Conservation (phyloP, 2,113 vertebrate genomes). For the Syngnathus typhle region DNA sequence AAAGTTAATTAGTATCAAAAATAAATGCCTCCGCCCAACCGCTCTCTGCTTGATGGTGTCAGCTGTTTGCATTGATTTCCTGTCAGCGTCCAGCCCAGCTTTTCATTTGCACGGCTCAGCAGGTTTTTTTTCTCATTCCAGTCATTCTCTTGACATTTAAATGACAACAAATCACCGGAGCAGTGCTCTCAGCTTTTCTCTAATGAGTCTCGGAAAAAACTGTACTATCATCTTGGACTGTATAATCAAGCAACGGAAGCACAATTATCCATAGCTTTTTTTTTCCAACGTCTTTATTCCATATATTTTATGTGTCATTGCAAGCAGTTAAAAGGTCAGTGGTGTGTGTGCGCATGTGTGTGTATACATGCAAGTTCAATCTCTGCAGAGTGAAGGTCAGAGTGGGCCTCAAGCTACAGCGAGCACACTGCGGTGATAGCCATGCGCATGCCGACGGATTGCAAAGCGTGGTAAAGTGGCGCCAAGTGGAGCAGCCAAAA, state of each 20-base stretch:
- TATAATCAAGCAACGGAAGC: background rate
- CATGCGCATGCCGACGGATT: constrained; percentile 50
- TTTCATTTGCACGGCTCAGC: constrained; percentile 46
- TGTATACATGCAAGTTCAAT: constrained; percentile 32
- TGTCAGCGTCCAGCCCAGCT: constrained; percentile 22
- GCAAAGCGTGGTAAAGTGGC: constrained; percentile 36
- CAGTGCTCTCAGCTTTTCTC: constrained; percentile 8
- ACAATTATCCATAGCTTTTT: background rate
- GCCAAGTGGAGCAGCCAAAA: constrained; percentile 52
- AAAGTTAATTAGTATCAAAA: background rate
- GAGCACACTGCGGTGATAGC: constrained; percentile 36
- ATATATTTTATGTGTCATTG: constrained; percentile 9
- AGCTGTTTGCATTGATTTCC: constrained; percentile 48
- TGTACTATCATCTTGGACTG: background rate
- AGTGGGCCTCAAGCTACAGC: constrained; percentile 56
- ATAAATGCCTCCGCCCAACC: constrained; percentile 4
- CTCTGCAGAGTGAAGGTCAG: constrained; percentile 62
- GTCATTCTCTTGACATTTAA: constrained; percentile 30
- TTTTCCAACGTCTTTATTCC: background rate
- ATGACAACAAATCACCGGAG: constrained; percentile 27
- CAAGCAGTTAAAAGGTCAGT: constrained; percentile 32
- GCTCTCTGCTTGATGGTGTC: constrained; percentile 23
- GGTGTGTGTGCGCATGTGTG: constrained; percentile 1
- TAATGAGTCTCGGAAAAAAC: background rate
- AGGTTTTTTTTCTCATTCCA: background rate